phyloP scores from a whole-genome alignment of 2,888 invertebrate species.

The Scaptomyza caliginosa region DNA sequence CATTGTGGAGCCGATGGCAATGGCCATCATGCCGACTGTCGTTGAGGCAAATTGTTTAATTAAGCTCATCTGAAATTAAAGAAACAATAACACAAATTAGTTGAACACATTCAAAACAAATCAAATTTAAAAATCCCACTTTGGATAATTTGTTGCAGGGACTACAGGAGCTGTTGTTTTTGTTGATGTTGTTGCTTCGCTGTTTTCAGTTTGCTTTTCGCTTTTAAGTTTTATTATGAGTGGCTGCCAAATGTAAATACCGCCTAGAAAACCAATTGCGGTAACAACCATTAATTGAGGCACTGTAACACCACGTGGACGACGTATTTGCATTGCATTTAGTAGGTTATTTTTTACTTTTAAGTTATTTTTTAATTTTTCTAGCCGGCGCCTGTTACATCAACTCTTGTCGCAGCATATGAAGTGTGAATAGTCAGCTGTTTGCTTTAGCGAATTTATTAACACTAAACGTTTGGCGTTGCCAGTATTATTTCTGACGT shows the following conservation, averaged over 20 bases:
- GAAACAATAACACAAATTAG: background rate
- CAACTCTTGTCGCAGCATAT: conserved; percentile 20
- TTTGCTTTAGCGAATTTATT: background rate
- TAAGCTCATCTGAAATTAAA: conserved; percentile 80
- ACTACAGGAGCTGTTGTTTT: conserved; percentile 8
- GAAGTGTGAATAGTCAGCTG: conserved; percentile 29
- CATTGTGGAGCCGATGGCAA: conserved; percentile 75
- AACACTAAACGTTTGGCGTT: conserved; percentile 32
- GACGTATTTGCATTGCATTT: conserved; percentile 82
- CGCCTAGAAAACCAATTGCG: conserved; percentile 81
- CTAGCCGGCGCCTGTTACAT: conserved; percentile 47
- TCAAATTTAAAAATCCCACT: conserved; percentile 39
- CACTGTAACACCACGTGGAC: conserved; percentile 81
- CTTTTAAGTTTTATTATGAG: conserved; percentile 76
- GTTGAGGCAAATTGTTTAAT: conserved; percentile 70
- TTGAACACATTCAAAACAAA: background rate
- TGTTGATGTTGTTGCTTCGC: conserved; percentile 13
- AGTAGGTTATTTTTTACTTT: background rate
- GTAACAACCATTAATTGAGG: conserved; percentile 83
- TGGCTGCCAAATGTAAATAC: conserved; percentile 85
- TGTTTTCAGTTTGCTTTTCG: conserved; percentile 46
- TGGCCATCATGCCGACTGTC: conserved; percentile 77
- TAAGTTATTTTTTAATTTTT: background rate
- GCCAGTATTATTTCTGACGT: conserved; percentile 17
- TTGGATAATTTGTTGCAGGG: conserved; percentile 32